phyloP scores from a whole-genome alignment of 2,797 vertebrate species.

The Melanotaenia boesemani region DNA sequence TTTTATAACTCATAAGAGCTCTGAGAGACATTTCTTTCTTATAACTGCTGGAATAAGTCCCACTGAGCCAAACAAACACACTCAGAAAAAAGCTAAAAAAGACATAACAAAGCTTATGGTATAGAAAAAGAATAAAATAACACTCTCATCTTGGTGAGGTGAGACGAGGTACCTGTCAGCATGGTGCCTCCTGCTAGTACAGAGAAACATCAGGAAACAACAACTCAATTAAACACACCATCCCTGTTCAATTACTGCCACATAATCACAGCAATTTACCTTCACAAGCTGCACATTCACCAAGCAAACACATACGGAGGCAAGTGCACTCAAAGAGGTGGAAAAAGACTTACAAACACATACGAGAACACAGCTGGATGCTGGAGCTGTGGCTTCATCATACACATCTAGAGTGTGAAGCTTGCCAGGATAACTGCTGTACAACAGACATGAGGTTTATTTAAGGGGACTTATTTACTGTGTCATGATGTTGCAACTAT shows the following conservation, averaged over 20 bases:
- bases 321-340: conserved; percentile 24
- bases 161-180: conserved; percentile 76
- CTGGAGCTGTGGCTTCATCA: conserved; percentile 49
- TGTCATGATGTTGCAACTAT: conserved; percentile 13
- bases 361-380: conserved; percentile 21
- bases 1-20: conserved; percentile 28
- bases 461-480: conserved; percentile 26
- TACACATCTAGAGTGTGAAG: conserved; percentile 44
- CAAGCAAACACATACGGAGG: conserved; percentile 67
- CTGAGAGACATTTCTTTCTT: conserved; percentile 21
- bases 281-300: conserved; percentile 69
- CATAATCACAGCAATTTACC: conserved; percentile 85
- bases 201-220: conserved; percentile 81
- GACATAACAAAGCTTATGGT: conserved; percentile 59
- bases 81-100: conserved; percentile 42
- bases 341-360: conserved; percentile 26
- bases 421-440: conserved; percentile 23
- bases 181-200: conserved; percentile 67
- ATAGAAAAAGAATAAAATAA: conserved; percentile 32
- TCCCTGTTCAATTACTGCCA: conserved; percentile 84
- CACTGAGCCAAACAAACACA: conserved; percentile 49
- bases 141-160: conserved; percentile 43
- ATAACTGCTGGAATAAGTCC: conserved; percentile 41
- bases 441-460: conserved; percentile 6
- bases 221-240: conserved; percentile 85